These are phyloP conservation scores for Leptinotarsa tumamoca DNA, from an alignment of 2,888 invertebrate genomes.

Conservation along the genomic window DNA sequence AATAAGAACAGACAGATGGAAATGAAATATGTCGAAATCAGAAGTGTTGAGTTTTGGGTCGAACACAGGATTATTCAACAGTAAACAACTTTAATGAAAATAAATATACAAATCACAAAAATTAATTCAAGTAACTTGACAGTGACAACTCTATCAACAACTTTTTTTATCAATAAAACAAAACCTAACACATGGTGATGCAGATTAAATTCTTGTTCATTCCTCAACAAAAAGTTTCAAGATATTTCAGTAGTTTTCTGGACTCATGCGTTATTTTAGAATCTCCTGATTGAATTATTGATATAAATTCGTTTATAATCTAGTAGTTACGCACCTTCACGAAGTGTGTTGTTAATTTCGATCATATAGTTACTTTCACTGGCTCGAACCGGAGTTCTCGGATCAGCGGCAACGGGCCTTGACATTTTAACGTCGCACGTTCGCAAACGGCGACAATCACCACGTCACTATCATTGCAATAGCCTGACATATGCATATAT, in stretches of 20 bases:
- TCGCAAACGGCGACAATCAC: slow-evolving; percentile 60
- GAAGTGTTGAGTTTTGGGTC: no score
- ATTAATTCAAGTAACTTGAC: no score
- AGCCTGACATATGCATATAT: slow-evolving; percentile 15
- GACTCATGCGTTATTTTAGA: neutral
- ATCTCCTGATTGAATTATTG: neutral
- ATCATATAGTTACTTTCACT: slow-evolving; percentile 55
- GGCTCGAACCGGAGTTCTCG: slow-evolving; percentile 56
- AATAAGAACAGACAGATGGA: no score
- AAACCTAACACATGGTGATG: no score
- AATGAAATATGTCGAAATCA: no score
- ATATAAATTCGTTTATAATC: neutral
- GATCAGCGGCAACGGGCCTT: slow-evolving; percentile 57
- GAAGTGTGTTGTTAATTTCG: slow-evolving; percentile 16
- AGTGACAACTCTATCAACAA: no score
- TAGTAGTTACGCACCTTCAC: neutral
- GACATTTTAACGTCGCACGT: slow-evolving; percentile 61
- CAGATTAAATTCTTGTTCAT: no score
- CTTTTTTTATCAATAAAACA: no score
- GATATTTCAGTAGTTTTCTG: neutral
- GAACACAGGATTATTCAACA: no score
- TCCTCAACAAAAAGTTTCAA: no score
- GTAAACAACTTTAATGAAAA: no score
- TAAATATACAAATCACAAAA: no score
- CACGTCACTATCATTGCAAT: slow-evolving; percentile 24